Evolutionary conservation across 2,797 vertebrate species (phyloP), one percentile per base, ranked within the genome.

Genomic region (Austrolebias charrua): DNA sequence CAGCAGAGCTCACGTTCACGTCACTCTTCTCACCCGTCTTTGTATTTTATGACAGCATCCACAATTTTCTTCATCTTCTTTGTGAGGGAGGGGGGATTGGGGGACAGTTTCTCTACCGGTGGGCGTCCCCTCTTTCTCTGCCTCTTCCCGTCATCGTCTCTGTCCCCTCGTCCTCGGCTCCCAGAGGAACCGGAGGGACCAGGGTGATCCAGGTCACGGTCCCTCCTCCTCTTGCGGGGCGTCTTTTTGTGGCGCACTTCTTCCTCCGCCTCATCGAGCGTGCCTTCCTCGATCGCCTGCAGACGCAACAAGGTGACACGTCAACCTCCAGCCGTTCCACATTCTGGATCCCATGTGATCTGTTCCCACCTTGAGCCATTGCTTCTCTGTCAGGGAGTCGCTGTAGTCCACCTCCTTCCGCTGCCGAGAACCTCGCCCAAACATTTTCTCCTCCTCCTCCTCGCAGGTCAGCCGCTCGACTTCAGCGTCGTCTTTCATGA

Each of bases 351-450:
- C n/a, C 10, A 20, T 48, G 1, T 35, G 6, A 33, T 33, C 16
- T n/a, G 18, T 56, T 19, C 4, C 14, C 53, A n/a, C n/a, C n/a
- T n/a, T n/a, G n/a, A 99, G 92, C 97, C 97, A 99, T 76, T 99
- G 97, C 54, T 99, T 99, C 75, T 99, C 97, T 0, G 97, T 99
- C 77, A 99, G 93, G 1, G 96, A 85, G 42, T 99, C 97, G 0
- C 97, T 97, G 89, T 99, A 99, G 87, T 99, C 97, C 54, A 99
- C 97, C 18, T 99, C 97, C 9, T 96, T 93, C 33, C 97, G 96
- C 5, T 94, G 94, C 57, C 97, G 97, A 0, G 97, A 98, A 0
- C 97, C 97, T 28, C 97, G 88, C 0, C 96, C 96, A 0, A 99
- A 99, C 87, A 98, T 94, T 80, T 98, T 98, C 84, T 99, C 97